A percentile compares a stretch with the other conserved stretches of the same genome.
phyloP scores from a whole-genome alignment of 1,140 invertebrate species.

The Polyergus mexicanus region DNA sequence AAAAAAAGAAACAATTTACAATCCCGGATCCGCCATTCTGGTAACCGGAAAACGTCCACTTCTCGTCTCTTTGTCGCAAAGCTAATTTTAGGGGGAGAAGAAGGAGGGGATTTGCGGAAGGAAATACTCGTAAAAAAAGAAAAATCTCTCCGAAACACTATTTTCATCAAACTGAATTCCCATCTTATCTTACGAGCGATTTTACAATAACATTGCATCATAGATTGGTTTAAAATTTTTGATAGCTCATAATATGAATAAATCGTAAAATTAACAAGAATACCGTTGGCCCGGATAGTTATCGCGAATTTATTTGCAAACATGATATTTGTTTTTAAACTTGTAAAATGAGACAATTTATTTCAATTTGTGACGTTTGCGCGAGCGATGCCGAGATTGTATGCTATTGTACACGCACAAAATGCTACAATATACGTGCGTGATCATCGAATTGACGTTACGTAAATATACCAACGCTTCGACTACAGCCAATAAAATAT shows the following conservation, averaged over 20 bases:
- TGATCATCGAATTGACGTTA: slow-evolving; percentile 51
- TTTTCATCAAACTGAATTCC: slow-evolving; percentile 33
- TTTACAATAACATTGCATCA: background rate
- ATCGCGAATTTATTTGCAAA: slow-evolving; percentile 16
- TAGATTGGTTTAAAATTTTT: background rate
- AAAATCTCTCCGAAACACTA: slow-evolving; percentile 28
- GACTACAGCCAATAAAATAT: slow-evolving; percentile 32
- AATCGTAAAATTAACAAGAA: slow-evolving; percentile 4
- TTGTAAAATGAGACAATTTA: slow-evolving; percentile 44
- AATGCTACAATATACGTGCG: slow-evolving; percentile 1
- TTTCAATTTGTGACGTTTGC: slow-evolving; percentile 48
- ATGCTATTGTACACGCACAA: background rate
- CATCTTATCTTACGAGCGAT: slow-evolving; percentile 11
- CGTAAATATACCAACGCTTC: slow-evolving; percentile 48
- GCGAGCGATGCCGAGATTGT: background rate
- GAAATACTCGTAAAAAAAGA: slow-evolving; percentile 67
- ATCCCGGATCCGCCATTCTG: slow-evolving; percentile 67
- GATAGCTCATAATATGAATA: background rate
- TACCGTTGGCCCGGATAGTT: background rate
- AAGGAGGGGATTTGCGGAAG: slow-evolving; percentile 32
- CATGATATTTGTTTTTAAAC: slow-evolving; percentile 30
- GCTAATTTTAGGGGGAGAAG: slow-evolving; percentile 33
- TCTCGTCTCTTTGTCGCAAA: slow-evolving; percentile 69
- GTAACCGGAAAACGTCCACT: slow-evolving; percentile 53
- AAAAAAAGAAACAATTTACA: slow-evolving; percentile 72